Conservation (phyloP, 2,888 invertebrate species). For the Apomyelois bistriatella region DNA sequence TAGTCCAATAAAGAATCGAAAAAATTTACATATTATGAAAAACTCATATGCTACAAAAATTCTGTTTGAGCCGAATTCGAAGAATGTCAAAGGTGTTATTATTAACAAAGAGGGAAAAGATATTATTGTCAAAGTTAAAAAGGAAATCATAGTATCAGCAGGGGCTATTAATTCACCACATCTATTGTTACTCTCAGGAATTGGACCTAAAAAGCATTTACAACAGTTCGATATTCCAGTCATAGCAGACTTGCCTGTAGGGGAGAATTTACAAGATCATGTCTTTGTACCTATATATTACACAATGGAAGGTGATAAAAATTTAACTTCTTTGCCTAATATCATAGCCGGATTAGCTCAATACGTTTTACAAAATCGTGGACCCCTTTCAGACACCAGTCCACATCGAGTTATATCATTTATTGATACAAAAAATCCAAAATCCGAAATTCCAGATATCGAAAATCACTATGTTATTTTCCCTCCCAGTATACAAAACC, state of each 20-base stretch:
- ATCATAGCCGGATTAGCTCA: slow-evolving; percentile 48
- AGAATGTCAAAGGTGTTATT: slow-evolving; percentile 60
- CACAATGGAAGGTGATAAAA: slow-evolving; percentile 39
- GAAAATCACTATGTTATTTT: slow-evolving; percentile 49
- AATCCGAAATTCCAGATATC: slow-evolving; percentile 44
- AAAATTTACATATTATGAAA: slow-evolving; percentile 69
- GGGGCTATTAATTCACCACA: slow-evolving; percentile 76
- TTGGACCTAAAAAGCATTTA: slow-evolving; percentile 68
- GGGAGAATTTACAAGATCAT: slow-evolving; percentile 77
- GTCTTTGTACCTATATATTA: slow-evolving; percentile 56
- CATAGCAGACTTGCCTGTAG: slow-evolving; percentile 68
- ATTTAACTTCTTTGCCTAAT: slow-evolving; percentile 34
- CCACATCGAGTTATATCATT: slow-evolving; percentile 53
- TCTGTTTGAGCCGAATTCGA: slow-evolving; percentile 68
- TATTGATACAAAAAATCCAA: slow-evolving; percentile 48
- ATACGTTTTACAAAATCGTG: slow-evolving; percentile 71
- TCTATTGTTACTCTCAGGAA: slow-evolving; percentile 72
- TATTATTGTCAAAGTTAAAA: slow-evolving; percentile 51
- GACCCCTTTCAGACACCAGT: slow-evolving; percentile 62
- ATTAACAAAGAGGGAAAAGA: slow-evolving; percentile 49
- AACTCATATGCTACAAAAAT: slow-evolving; percentile 75
- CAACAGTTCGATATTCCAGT: slow-evolving; percentile 53
- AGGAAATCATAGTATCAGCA: slow-evolving; percentile 73
- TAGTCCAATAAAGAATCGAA: slow-evolving; percentile 46
- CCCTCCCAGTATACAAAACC: slow-evolving; percentile 38